These are phyloP conservation scores for Ernsta delagoae DNA, from an alignment of 2,888 invertebrate species.

Conservation along the genomic window DNA sequence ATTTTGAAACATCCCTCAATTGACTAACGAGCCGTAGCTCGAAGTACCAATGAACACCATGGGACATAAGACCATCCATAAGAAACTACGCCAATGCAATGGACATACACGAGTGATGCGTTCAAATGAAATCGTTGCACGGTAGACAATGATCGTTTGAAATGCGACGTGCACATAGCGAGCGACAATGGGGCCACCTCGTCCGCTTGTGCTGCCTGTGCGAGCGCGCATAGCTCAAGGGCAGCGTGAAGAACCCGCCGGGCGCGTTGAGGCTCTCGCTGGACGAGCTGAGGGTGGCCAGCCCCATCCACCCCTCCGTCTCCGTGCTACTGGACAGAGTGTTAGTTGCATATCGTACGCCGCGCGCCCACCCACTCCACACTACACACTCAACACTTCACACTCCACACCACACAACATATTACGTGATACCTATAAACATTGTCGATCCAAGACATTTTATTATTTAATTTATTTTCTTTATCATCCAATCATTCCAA, in stretches of 20 bases:
- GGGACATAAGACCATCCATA: too few species aligned
- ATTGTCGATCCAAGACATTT: too few species aligned
- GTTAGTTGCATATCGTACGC: slow-evolving; percentile 36
- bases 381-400: neutral
- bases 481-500: too few species aligned
- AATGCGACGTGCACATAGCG: slow-evolving; percentile 71
- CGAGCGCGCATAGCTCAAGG: slow-evolving; percentile 91
- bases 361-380: neutral
- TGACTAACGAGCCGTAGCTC: too few species aligned
- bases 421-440: neutral
- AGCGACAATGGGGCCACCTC: slow-evolving; percentile 85
- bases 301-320: slow-evolving; percentile 71
- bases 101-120: too few species aligned
- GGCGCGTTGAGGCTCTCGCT: slow-evolving; percentile 86
- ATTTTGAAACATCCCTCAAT: too few species aligned
- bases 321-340: slow-evolving; percentile 64
- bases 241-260: slow-evolving; percentile 89
- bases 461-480: too few species aligned
- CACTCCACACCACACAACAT: too few species aligned
- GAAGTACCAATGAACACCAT: too few species aligned
- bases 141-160: slow-evolving; percentile 41
- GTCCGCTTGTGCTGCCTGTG: slow-evolving; percentile 92
- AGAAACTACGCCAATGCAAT: too few species aligned
- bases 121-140: slow-evolving; percentile 48
- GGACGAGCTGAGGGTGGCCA: too few species aligned